phyloP scores from a whole-genome alignment of 2,888 invertebrate genomes.

The Onchidella celtica region DNA sequence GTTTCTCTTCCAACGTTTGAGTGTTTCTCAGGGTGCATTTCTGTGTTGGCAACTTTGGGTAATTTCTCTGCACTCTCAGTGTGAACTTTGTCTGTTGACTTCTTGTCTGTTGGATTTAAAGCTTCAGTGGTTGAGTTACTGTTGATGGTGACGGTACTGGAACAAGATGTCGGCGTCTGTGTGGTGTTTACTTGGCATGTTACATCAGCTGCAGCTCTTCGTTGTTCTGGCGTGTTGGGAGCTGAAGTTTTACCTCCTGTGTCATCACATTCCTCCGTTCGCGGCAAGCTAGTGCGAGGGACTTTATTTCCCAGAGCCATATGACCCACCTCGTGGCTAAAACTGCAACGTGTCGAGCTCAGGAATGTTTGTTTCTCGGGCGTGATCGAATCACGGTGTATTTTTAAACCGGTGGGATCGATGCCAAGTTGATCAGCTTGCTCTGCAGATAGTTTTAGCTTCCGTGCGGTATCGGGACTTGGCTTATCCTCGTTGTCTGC shows the following conservation, averaged over 20 bases:
- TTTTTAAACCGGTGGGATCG: slow-evolving; percentile 17
- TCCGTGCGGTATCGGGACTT: background rate
- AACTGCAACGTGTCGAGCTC: slow-evolving; percentile 36
- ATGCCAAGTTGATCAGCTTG: background rate
- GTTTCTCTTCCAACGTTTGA: background rate
- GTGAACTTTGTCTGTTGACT: background rate
- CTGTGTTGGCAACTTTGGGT: background rate
- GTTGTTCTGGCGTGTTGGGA: background rate
- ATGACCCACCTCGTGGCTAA: slow-evolving; percentile 41
- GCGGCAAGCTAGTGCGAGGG: slow-evolving; percentile 27
- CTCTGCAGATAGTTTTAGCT: too few relatives aligned
- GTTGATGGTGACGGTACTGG: background rate
- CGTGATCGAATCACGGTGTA: background rate
- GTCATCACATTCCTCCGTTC: slow-evolving; percentile 5
- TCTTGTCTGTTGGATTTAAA: background rate
- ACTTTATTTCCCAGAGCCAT: slow-evolving; percentile 28
- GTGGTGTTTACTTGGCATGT: background rate
- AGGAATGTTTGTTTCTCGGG: background rate
- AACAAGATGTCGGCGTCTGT: too few relatives aligned
- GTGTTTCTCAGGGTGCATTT: background rate
- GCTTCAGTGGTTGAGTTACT: background rate
- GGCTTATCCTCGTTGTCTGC: background rate
- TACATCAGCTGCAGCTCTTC: background rate
- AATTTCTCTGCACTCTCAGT: background rate
- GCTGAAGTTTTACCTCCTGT: background rate